Evolutionary conservation across 2,113 vertebrate species (phyloP).

Genomic region (Poeciliopsis turrubarensis): DNA sequence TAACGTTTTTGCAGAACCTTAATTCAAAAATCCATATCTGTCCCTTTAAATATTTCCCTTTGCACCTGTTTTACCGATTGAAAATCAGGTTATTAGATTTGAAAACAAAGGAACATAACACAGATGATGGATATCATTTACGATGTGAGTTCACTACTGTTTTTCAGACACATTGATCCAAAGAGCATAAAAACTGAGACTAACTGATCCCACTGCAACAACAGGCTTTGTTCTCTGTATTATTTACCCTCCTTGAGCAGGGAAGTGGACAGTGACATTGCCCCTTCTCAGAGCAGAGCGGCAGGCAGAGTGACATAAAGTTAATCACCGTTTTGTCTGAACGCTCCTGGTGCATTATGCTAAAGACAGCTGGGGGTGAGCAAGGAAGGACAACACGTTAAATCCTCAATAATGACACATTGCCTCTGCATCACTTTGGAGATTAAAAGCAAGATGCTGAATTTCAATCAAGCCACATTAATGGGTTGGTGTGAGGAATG

Average conservation of each 20-base stretch:
- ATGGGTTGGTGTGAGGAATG: slow-evolving; percentile 77
- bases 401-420: slow-evolving; percentile 82
- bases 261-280: slow-evolving; percentile 69
- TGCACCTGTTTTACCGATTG: slow-evolving; percentile 47
- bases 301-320: slow-evolving; percentile 69
- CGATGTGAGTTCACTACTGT: slow-evolving; percentile 61
- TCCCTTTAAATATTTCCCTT: slow-evolving; percentile 41
- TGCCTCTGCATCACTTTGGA: slow-evolving; percentile 81
- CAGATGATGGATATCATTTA: slow-evolving; percentile 58
- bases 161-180: slow-evolving; percentile 60
- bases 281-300: slow-evolving; percentile 62
- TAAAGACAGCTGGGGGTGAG: slow-evolving; percentile 47
- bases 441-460: slow-evolving; percentile 85
- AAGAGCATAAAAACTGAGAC: slow-evolving; percentile 55
- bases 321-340: slow-evolving; percentile 75
- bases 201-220: slow-evolving; percentile 51
- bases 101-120: slow-evolving; percentile 55
- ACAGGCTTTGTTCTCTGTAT: slow-evolving; percentile 52
- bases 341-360: slow-evolving; percentile 70
- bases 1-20: neutral
- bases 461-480: slow-evolving; percentile 83
- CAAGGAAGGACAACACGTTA: slow-evolving; percentile 70
- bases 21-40: neutral
- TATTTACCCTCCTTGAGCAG: slow-evolving; percentile 55
- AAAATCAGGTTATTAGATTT: slow-evolving; percentile 40